Evolutionary conservation across 2,888 invertebrate species (phyloP), one percentile per base, ranked within the genome.

Genomic region (Stenchaetothrips biformis): DNA sequence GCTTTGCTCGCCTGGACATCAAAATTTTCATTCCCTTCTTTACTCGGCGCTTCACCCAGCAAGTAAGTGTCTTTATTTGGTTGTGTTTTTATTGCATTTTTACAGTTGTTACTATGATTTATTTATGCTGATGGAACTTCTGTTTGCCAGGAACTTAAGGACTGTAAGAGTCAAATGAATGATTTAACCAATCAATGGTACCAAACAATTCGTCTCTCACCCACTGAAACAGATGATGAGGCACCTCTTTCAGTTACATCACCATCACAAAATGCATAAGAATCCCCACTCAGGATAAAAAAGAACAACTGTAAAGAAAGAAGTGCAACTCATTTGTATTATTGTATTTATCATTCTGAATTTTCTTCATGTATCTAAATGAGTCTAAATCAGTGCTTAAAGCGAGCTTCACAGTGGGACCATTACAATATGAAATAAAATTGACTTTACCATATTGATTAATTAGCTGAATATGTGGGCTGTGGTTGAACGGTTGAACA

Each of bases 181-280:
- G 96, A 96, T 87, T 89, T 98, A 83, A 97, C 98, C 0, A 96
- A 97, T 86, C 95, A 98, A 86, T 98, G 98, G 98, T 98, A 97
- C 88, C 95, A 98, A 86, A 97, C 97, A 0, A 97, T 98, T 83
- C 90, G 96, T 82, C 94, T 96, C 85, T 93, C 95, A 79, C 96
- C 96, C 13, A 91, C 94, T 82, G 93, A 95, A 84, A 94, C 95
- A 49, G 95, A 95, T 78, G 95, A 94, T 81, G 94, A 95, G 82
- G 91, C 82, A 48, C 79, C 82, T 27, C 81, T 74, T 74, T 7
- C 67, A 74, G 25, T 21, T 9, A 25, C 53, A 13, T 11, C 67
- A 1, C 67, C 21, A 74, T 74, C 67, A 7, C 67, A 74, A 21
- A 74, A 21, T 74, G 67, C 25, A 7, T 74, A 74, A 37, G 37